Conservation (phyloP, 2,113 vertebrate species). For the Sus scrofa region DNA sequence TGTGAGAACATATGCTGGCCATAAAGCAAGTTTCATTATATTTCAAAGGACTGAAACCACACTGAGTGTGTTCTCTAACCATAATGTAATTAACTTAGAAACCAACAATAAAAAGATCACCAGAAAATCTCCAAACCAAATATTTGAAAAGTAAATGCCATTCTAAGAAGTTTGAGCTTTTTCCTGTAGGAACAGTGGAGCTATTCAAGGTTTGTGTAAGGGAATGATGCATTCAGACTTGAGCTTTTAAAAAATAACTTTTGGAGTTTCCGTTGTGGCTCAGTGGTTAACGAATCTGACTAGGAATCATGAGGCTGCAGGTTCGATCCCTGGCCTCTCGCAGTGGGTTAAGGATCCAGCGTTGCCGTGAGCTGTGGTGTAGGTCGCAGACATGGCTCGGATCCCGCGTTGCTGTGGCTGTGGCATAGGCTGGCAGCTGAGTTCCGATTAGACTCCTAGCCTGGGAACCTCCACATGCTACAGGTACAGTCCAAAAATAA, state of each 20-base stretch:
- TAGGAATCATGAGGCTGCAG: no score
- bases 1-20: not conserved
- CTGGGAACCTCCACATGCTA: no score
- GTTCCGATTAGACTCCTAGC: no score
- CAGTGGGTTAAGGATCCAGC: no score
- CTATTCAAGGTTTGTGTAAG: not conserved
- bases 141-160: constrained; percentile 13
- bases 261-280: no score
- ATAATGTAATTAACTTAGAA: not conserved
- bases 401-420: no score
- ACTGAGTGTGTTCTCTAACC: not conserved
- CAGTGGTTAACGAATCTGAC: no score
- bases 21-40: not conserved
- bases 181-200: not conserved
- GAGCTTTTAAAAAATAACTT: not conserved
- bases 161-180: constrained; percentile 9
- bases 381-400: no score
- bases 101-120: not conserved
- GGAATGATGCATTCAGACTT: not conserved
- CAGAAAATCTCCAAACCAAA: constrained; percentile 27
- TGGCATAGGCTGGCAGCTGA: no score
- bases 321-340: no score
- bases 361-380: no score
- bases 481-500: no score
- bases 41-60: not conserved